Evolutionary conservation across 2,797 vertebrate genomes (phyloP).

Genomic region (Syncerus caffer): DNA sequence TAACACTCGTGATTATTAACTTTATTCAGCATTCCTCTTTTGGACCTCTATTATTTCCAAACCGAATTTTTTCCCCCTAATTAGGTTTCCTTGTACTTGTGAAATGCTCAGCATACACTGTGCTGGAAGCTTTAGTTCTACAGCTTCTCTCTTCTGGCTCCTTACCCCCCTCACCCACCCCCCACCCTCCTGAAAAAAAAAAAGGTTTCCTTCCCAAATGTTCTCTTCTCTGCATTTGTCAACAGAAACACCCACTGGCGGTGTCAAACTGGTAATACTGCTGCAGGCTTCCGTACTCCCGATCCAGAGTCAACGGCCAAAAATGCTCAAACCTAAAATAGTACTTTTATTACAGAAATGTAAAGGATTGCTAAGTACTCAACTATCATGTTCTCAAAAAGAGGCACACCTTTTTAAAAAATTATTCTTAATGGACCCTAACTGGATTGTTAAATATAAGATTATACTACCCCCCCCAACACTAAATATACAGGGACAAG

Average conservation of each 20-base stretch:
- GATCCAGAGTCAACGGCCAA: conserved; percentile 56
- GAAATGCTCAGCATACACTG: conserved; percentile 63
- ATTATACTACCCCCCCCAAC: conserved; percentile 14
- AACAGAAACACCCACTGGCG: conserved; percentile 78
- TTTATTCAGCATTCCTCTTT: conserved; percentile 56
- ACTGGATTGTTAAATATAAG: conserved; percentile 39
- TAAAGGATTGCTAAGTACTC: conserved; percentile 51
- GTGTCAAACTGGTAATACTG: conserved; percentile 74
- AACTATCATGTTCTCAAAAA: conserved; percentile 42
- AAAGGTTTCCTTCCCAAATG: conserved; percentile 73
- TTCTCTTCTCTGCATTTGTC: conserved; percentile 73
- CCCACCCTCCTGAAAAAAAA: background rate
- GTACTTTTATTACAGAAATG: conserved; percentile 66
- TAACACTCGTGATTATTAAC: conserved; percentile 44
- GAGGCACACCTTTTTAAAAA: conserved; percentile 7
- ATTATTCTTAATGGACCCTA: conserved; percentile 42
- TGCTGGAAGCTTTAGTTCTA: conserved; percentile 49
- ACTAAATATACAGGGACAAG: conserved; percentile 32
- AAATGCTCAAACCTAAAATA: conserved; percentile 65
- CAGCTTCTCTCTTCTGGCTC: conserved; percentile 58
- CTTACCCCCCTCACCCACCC: background rate
- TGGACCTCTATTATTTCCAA: conserved; percentile 65
- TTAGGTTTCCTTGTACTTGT: conserved; percentile 64
- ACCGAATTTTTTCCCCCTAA: conserved; percentile 31
- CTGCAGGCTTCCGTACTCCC: conserved; percentile 72